Percentiles rank a stretch among this genome's conserved stretches.
Conservation (phyloP, 2,888 invertebrate species). For the Seladonia tumulorum region DNA sequence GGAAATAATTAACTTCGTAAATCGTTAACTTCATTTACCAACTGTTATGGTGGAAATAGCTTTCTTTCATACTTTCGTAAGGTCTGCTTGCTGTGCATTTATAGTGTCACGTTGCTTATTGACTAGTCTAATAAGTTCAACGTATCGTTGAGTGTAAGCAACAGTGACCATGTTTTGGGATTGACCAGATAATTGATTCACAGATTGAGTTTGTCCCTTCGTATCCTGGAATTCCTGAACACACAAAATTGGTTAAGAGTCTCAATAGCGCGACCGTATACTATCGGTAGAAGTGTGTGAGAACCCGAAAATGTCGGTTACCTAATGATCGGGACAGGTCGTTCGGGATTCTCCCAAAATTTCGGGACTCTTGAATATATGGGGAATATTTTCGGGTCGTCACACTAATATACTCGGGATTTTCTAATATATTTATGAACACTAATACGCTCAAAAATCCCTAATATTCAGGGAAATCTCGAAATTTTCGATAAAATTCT, state of each 20-base stretch:
- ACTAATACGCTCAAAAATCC: too few relatives aligned
- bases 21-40: slow-evolving; percentile 1
- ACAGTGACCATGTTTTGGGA: slow-evolving; percentile 82
- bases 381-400: too few relatives aligned
- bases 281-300: background rate
- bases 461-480: too few relatives aligned
- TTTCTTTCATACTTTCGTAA: slow-evolving; percentile 89
- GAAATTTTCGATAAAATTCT: too few relatives aligned
- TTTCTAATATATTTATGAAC: too few relatives aligned
- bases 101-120: slow-evolving; percentile 96
- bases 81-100: slow-evolving; percentile 94
- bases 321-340: too few relatives aligned
- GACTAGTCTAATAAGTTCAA: slow-evolving; percentile 93
- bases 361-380: too few relatives aligned
- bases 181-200: slow-evolving; percentile 79
- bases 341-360: too few relatives aligned
- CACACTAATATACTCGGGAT: too few relatives aligned
- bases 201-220: slow-evolving; percentile 77
- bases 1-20: slow-evolving; percentile 49
- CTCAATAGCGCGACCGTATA: background rate
- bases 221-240: slow-evolving; percentile 81
- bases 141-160: slow-evolving; percentile 83
- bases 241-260: slow-evolving; percentile 15
- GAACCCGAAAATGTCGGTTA: too few relatives aligned
- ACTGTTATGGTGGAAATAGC: slow-evolving; percentile 28